Conservation (phyloP, 2,888 invertebrate species). For the Eupithecia exiguata region DNA sequence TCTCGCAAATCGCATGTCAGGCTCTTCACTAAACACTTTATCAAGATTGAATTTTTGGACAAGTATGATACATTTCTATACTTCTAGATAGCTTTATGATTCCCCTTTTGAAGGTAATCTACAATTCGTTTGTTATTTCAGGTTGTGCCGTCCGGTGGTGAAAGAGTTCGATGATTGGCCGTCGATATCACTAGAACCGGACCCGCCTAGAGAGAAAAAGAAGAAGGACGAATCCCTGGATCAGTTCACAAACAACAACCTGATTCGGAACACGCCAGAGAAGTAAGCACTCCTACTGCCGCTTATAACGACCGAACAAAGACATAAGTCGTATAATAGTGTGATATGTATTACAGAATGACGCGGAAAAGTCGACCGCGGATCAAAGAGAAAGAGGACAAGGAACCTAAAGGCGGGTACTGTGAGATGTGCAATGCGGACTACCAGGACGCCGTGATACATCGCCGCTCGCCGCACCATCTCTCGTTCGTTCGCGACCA, state of each 20-base stretch:
- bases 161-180: slow-evolving; percentile 87
- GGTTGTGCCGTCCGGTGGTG: slow-evolving; percentile 85
- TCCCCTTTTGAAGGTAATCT: slow-evolving; percentile 15
- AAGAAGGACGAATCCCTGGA: slow-evolving; percentile 64
- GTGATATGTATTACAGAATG: slow-evolving; percentile 73
- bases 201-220: slow-evolving; percentile 69
- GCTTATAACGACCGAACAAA: slow-evolving; percentile 20
- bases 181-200: slow-evolving; percentile 75
- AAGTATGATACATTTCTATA: slow-evolving; percentile 75
- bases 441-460: slow-evolving; percentile 87
- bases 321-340: slow-evolving; percentile 39
- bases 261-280: slow-evolving; percentile 47
- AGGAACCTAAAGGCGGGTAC: slow-evolving; percentile 85
- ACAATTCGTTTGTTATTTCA: slow-evolving; percentile 54
- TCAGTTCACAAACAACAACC: slow-evolving; percentile 54
- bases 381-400: slow-evolving; percentile 74
- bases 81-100: background rate
- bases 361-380: slow-evolving; percentile 80
- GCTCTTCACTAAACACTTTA: slow-evolving; percentile 86
- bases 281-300: slow-evolving; percentile 61
- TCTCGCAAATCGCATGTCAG: slow-evolving; percentile 84
- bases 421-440: slow-evolving; percentile 92
- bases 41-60: slow-evolving; percentile 89
- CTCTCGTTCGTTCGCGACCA: slow-evolving; percentile 89
- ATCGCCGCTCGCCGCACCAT: slow-evolving; percentile 89